phyloP scores from a whole-genome alignment of 2,113 vertebrate genomes.

The Polypterus senegalus region DNA sequence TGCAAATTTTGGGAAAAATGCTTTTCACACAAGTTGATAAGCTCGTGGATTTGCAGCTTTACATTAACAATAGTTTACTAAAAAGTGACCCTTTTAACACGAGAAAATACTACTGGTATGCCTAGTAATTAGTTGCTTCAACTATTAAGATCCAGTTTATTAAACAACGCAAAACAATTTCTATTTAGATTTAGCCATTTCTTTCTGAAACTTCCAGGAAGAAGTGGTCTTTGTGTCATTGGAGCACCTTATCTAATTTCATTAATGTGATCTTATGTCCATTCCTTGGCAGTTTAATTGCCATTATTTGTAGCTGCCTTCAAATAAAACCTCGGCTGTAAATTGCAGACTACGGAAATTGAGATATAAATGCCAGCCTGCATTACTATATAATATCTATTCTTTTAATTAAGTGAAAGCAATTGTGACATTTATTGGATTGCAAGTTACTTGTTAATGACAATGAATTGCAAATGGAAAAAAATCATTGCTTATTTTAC shows the following conservation, averaged over 20 bases:
- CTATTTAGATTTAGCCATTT: no score
- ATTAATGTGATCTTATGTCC: conserved; percentile 74
- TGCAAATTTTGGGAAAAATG: no score
- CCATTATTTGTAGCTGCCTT: conserved; percentile 82
- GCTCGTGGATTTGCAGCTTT: no score
- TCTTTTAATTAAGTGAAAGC: conserved; percentile 95
- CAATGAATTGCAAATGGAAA: conserved; percentile 47
- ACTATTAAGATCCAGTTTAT: no score
- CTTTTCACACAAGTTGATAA: no score
- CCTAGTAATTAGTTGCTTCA: no score
- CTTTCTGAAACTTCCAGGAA: conserved; percentile 18
- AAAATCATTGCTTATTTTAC: conserved; percentile 45
- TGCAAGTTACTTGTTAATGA: conserved; percentile 70
- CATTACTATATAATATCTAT: conserved; percentile 80
- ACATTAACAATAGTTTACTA: no score
- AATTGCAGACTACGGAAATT: conserved; percentile 67
- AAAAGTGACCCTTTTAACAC: no score
- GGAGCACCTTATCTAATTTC: conserved; percentile 65
- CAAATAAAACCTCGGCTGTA: conserved; percentile 67
- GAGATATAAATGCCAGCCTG: conserved; percentile 75
- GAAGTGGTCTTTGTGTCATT: conserved; percentile 45
- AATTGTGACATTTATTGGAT: conserved; percentile 81
- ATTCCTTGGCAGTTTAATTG: conserved; percentile 76
- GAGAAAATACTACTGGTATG: no score
- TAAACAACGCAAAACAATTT: no score